Conservation (phyloP, 2,113 vertebrate species). For the Sturnus vulgaris region DNA sequence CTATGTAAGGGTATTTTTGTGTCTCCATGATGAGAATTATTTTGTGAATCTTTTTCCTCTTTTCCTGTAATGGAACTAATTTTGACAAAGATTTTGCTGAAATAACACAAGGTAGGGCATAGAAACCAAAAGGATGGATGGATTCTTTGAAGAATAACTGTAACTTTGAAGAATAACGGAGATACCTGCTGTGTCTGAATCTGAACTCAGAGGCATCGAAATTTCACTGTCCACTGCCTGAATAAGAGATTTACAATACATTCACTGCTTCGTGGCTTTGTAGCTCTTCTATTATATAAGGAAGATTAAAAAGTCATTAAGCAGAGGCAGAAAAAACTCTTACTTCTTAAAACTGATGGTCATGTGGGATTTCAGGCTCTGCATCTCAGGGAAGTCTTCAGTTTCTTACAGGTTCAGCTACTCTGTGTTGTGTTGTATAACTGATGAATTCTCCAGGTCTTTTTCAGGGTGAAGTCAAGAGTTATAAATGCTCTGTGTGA, state of each 20-base stretch:
- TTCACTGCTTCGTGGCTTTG: background rate
- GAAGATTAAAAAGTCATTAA: background rate
- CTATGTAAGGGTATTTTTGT: background rate
- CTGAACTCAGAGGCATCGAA: background rate
- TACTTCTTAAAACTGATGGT: background rate
- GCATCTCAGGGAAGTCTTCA: background rate
- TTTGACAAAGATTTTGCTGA: background rate
- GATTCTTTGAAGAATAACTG: background rate
- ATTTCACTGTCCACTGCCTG: background rate
- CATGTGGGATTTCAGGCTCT: background rate
- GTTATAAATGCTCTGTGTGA: background rate
- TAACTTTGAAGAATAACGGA: background rate
- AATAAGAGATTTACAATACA: background rate
- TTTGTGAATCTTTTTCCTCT: background rate
- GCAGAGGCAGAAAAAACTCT: background rate
- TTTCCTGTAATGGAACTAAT: background rate
- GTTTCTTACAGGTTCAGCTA: background rate
- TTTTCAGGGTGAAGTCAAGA: background rate
- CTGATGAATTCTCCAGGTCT: background rate
- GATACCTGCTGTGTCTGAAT: background rate
- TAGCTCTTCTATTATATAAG: background rate
- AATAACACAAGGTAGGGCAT: background rate
- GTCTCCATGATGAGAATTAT: background rate
- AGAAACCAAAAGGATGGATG: background rate
- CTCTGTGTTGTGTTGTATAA: background rate